Evolutionary conservation across 23 tunicate species (phyloP).

Genomic region (Phallusia fumigata): DNA sequence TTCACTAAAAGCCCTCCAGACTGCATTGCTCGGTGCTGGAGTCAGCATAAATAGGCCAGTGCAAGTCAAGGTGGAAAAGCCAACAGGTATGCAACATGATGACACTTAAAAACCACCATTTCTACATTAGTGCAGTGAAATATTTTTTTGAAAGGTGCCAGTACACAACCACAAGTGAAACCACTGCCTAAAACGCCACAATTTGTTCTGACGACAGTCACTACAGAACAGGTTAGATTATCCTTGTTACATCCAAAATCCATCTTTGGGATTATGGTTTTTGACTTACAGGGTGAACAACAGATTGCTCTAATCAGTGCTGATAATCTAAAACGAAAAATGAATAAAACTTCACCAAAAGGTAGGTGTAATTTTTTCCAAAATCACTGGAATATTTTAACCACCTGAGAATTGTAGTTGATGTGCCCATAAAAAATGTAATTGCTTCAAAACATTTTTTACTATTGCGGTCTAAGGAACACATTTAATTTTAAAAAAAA

Average conservation of each 20-base stretch:
- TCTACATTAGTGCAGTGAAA: not conserved
- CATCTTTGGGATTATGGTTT: too few species aligned
- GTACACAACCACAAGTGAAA: not conserved
- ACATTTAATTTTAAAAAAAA: too few species aligned
- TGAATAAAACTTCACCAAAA: not conserved
- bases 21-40: slow-evolving; percentile 25
- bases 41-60: slow-evolving; percentile 27
- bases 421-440: too few species aligned
- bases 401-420: too few species aligned
- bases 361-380: not conserved
- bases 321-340: slow-evolving; percentile 30
- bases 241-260: too few species aligned
- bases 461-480: too few species aligned
- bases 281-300: slow-evolving; percentile 37
- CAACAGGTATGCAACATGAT: not conserved
- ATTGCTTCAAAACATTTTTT: too few species aligned
- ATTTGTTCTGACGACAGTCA: slow-evolving; percentile 47
- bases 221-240: slow-evolving; percentile 67
- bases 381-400: too few species aligned
- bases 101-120: too few species aligned
- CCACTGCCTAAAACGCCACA: slow-evolving; percentile 26
- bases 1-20: slow-evolving; percentile 33
- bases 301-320: slow-evolving; percentile 51
- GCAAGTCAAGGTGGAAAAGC: slow-evolving; percentile 45
- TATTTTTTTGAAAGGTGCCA: not conserved